phyloP scores from a whole-genome alignment of 2,797 vertebrate genomes.

The Acanthornis magna region DNA sequence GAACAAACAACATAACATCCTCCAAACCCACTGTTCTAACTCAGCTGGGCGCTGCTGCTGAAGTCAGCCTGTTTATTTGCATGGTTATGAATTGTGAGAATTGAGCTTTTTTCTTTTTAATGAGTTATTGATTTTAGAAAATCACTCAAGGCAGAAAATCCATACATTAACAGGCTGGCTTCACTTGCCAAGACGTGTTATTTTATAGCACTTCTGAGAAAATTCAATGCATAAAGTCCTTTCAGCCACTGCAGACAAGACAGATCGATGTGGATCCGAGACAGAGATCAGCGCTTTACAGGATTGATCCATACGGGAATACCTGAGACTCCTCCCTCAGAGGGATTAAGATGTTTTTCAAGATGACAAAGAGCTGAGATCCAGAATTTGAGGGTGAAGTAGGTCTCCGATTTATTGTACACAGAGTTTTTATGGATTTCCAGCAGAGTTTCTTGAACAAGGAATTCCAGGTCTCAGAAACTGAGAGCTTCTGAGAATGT shows the following conservation, averaged over 20 bases:
- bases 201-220: constrained; percentile 1
- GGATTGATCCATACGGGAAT: not conserved
- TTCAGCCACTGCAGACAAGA: not conserved
- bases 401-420: not conserved
- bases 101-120: constrained; percentile 1
- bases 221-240: not conserved
- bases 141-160: constrained; percentile 35
- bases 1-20: not conserved
- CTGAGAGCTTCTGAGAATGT: not conserved
- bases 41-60: not conserved
- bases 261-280: not conserved
- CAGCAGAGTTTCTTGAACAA: not conserved
- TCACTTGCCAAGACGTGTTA: not conserved
- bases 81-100: constrained; percentile 5
- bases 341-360: not conserved
- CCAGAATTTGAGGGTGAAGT: not conserved
- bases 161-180: constrained; percentile 16
- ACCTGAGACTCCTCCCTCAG: not conserved
- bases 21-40: not conserved
- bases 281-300: not conserved
- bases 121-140: constrained; percentile 48
- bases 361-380: not conserved
- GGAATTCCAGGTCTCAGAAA: not conserved
- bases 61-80: not conserved
- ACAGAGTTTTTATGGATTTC: not conserved